Conservation (phyloP, 2,113 vertebrate species). For the Nematolebias whitei region DNA sequence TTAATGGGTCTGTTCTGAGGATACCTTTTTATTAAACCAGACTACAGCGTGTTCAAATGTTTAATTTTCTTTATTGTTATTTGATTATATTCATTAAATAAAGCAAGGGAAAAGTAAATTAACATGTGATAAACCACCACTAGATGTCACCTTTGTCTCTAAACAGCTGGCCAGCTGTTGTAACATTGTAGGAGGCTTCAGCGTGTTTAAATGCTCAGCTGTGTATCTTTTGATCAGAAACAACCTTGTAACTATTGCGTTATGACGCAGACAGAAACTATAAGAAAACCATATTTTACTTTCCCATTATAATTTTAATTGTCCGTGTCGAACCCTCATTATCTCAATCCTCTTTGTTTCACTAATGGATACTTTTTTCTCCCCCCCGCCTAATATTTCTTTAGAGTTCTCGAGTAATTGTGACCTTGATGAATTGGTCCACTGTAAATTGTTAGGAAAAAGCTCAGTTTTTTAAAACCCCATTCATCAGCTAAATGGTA, state of each 20-base stretch:
- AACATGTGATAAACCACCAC: constrained; percentile 27
- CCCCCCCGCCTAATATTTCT: constrained; percentile 25
- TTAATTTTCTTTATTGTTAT: background rate
- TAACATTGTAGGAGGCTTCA: background rate
- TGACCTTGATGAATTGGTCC: constrained; percentile 61
- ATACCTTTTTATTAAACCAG: background rate
- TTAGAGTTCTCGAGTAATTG: constrained; percentile 26
- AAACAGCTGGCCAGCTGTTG: constrained; percentile 11
- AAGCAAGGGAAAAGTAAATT: background rate
- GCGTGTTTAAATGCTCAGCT: constrained; percentile 9
- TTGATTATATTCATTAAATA: background rate
- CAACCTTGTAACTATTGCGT: background rate
- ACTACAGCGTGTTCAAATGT: background rate
- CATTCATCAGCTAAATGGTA: constrained; percentile 69
- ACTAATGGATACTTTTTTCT: constrained; percentile 1
- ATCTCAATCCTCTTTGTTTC: constrained; percentile 21
- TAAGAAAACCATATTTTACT: background rate
- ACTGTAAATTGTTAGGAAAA: constrained; percentile 64
- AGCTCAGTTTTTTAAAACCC: constrained; percentile 60
- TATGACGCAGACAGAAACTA: background rate
- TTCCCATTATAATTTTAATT: constrained; percentile 9
- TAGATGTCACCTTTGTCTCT: constrained; percentile 44
- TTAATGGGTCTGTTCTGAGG: no score
- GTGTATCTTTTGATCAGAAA: constrained; percentile 2
- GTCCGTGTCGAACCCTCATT: constrained; percentile 2